These are phyloP conservation scores for Acipenser oxyrinchus DNA, from an alignment of 2,797 vertebrate genomes.

Conservation along the genomic window DNA sequence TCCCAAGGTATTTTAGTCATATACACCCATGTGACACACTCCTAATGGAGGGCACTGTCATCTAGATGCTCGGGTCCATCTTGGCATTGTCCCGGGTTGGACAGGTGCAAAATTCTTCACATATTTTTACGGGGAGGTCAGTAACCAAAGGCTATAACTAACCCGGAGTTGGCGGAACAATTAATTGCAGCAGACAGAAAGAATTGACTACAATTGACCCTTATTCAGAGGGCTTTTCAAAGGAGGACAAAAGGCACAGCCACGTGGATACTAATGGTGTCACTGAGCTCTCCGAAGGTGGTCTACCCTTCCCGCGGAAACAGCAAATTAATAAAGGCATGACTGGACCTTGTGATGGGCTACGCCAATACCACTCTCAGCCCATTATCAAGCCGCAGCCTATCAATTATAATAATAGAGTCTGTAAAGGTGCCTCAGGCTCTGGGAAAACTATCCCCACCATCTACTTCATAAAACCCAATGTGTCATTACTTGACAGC, in stretches of 20 bases:
- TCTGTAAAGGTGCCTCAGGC: too few relatives aligned
- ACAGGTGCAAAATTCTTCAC: conserved; percentile 54
- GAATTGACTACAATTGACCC: conserved; percentile 71
- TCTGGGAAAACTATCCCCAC: too few relatives aligned
- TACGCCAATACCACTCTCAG: too few relatives aligned
- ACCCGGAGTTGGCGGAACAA: conserved; percentile 42
- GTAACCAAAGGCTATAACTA: conserved; percentile 50
- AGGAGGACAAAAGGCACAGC: conserved; percentile 65
- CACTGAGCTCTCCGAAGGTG: conserved; percentile 53
- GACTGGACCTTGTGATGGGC: neutral
- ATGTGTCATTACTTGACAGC: too few relatives aligned
- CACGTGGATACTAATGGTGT: conserved; percentile 66
- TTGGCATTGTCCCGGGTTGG: conserved; percentile 40
- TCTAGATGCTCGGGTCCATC: neutral
- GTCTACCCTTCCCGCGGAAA: conserved; percentile 27
- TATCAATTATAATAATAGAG: too few relatives aligned
- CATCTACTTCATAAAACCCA: too few relatives aligned
- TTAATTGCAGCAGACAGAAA: conserved; percentile 62
- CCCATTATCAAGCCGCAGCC: too few relatives aligned
- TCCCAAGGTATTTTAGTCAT: neutral
- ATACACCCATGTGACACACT: too few relatives aligned
- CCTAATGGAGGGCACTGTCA: neutral
- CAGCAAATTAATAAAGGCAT: conserved; percentile 7
- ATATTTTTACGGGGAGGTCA: conserved; percentile 54
- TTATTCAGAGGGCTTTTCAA: conserved; percentile 65